Base-by-base conservation (phyloP, 2,888 invertebrate species). In the Syritta pipiens region DNA sequence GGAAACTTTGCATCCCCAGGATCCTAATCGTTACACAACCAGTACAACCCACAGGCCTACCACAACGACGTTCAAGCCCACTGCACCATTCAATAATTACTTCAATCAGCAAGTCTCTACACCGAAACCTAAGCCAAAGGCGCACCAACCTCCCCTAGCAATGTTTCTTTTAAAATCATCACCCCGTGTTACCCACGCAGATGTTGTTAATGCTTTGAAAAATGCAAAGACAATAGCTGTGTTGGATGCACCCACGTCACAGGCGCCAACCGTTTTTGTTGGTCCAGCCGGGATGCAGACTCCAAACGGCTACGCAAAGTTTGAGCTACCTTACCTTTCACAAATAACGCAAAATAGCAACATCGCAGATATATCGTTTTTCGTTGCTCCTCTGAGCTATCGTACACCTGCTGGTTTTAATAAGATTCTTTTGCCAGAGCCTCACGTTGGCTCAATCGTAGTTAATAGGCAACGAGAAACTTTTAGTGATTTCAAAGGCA, bases 401-500 rank as follows among this genome's bases (percentile, higher is more conserved):
- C 93, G 93, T 82, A 93, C 95, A n/a, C 96, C 95, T 0, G 90
- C 92, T 48, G 96, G 96, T 2, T 96, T 95, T 85, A 94, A 94
- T 0, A 96, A 96, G 88, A 96, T 96, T 81, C 93, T 95, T 0
- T 92, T 96, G 85, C 96, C 96, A 0, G 93, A 95, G 9, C 96
- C 96, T 0, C 96, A 96, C 84, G 95, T 96, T 0, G 96, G 96
- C 0, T 95, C 95, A 0, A 94, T 96, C 2, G 94, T 96, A 0
- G 91, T 96, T 1, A 93, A 93, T 83, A 90, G 91, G 71, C 82
- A 83, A 19, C 62, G 6, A 5, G 74, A 62, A 35, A 49, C 42
- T 6, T 32, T 60, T n/a, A 79, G 44, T 12, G 60, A 35, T 1
- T 0, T 30, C 2, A 51, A 35, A 10, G n/a, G 28, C 4, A 81